phyloP scores from a whole-genome alignment of 2,888 invertebrate genomes.

The Exocentrus adspersus region DNA sequence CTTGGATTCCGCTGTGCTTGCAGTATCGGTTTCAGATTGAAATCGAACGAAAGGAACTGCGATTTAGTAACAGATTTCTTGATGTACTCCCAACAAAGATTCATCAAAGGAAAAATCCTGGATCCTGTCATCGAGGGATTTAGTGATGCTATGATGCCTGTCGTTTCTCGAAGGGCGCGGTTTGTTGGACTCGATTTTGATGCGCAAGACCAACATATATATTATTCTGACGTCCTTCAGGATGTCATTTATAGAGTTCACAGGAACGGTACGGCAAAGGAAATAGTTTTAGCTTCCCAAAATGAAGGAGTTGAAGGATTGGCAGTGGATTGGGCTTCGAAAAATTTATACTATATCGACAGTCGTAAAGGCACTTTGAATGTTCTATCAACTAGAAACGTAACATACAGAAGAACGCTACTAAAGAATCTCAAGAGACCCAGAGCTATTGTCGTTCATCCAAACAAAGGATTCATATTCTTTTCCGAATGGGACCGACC shows the following conservation, averaged over 20 bases:
- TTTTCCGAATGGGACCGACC: conserved; percentile 97
- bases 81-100: conserved; percentile 91
- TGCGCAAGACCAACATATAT: conserved; percentile 88
- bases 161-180: conserved; percentile 89
- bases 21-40: conserved; percentile 84
- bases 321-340: conserved; percentile 95
- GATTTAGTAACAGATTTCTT: conserved; percentile 86
- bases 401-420: conserved; percentile 84
- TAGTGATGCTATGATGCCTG: conserved; percentile 94
- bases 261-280: conserved; percentile 80
- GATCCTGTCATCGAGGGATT: conserved; percentile 90
- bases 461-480: conserved; percentile 92
- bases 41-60: conserved; percentile 80
- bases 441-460: conserved; percentile 95
- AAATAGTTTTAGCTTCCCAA: conserved; percentile 93
- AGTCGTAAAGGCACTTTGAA: conserved; percentile 94
- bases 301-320: conserved; percentile 97
- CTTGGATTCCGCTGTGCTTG: conserved; percentile 93
- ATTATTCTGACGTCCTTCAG: conserved; percentile 96
- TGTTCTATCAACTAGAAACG: conserved; percentile 88
- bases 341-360: conserved; percentile 95
- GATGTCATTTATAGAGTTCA: conserved; percentile 91
- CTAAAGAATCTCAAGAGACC: conserved; percentile 91
- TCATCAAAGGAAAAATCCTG: conserved; percentile 92
- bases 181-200: conserved; percentile 97